phyloP scores from a whole-genome alignment of 2,797 vertebrate genomes.

The Cyprinodon diabolis region DNA sequence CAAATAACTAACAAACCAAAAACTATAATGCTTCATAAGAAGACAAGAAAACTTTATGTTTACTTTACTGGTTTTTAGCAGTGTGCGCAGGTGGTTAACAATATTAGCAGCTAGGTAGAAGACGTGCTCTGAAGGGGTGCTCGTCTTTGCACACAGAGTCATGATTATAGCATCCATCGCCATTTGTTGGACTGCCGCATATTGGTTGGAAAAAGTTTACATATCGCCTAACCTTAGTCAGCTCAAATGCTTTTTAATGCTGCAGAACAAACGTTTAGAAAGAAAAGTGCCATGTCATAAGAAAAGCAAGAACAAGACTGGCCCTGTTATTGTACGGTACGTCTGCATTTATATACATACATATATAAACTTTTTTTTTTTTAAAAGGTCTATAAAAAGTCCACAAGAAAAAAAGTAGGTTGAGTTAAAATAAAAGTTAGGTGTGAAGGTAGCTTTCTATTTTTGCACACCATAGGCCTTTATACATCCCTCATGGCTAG shows the following conservation, averaged over 20 bases:
- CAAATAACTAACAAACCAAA: too few relatives aligned
- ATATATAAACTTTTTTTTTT: not conserved
- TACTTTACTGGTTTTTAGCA: too few relatives aligned
- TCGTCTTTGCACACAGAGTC: too few relatives aligned
- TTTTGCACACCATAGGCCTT: not conserved
- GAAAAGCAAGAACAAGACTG: too few relatives aligned
- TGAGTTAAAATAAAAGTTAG: not conserved
- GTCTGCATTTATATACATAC: not conserved
- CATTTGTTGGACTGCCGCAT: not conserved
- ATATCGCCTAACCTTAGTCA: not conserved
- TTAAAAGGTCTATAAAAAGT: not conserved
- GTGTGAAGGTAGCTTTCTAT: not conserved
- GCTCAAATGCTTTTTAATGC: not conserved
- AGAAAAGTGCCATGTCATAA: not conserved
- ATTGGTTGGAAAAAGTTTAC: not conserved
- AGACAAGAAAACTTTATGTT: too few relatives aligned
- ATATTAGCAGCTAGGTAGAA: too few relatives aligned
- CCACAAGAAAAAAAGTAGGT: not conserved
- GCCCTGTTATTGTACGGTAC: not conserved
- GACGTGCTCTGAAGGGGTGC: too few relatives aligned
- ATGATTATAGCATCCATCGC: too few relatives aligned
- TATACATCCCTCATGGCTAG: slow-evolving; percentile 13
- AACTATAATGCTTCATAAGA: too few relatives aligned
- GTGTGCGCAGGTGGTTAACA: too few relatives aligned
- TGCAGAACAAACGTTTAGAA: not conserved